A percentile compares a stretch with the other conserved stretches of the same genome.
These are phyloP conservation scores for Ptilorrhoa leucosticta DNA, from an alignment of 2,113 vertebrate species.

Conservation along the genomic window DNA sequence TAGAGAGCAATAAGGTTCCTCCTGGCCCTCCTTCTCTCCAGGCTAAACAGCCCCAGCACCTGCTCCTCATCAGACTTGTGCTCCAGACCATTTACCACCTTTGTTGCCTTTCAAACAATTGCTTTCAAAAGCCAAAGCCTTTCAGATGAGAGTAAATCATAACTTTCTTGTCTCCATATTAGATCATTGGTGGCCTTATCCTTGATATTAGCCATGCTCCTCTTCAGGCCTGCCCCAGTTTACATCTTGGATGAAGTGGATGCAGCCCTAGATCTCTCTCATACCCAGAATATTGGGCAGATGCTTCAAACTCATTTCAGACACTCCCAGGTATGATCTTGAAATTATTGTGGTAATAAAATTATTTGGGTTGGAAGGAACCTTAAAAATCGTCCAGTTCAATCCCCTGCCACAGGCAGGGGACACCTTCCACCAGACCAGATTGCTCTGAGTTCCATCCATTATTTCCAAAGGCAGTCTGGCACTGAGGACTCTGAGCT, in stretches of 20 bases:
- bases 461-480: not conserved
- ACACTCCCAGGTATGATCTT: slow-evolving; percentile 84
- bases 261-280: slow-evolving; percentile 94
- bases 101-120: not conserved
- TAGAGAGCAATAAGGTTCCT: too few relatives aligned
- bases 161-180: not conserved
- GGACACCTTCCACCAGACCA: not conserved
- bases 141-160: not conserved
- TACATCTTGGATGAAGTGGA: slow-evolving; percentile 98
- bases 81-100: not conserved
- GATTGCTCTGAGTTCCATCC: not conserved
- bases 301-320: slow-evolving; percentile 92
- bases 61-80: too few relatives aligned
- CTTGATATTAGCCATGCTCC: slow-evolving; percentile 92
- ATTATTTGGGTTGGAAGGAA: not conserved
- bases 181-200: slow-evolving; percentile 95
- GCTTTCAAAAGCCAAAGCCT: not conserved
- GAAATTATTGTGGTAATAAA: not conserved
- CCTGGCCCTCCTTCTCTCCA: not conserved
- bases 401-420: rapidly evolving
- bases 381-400: not conserved
- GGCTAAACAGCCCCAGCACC: not conserved
- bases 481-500: not conserved
- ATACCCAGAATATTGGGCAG: slow-evolving; percentile 97
- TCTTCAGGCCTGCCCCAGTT: slow-evolving; percentile 97